These are phyloP conservation scores for Phymastichus coffea DNA, from an alignment of 1,140 invertebrate species.

Conservation along the genomic window DNA sequence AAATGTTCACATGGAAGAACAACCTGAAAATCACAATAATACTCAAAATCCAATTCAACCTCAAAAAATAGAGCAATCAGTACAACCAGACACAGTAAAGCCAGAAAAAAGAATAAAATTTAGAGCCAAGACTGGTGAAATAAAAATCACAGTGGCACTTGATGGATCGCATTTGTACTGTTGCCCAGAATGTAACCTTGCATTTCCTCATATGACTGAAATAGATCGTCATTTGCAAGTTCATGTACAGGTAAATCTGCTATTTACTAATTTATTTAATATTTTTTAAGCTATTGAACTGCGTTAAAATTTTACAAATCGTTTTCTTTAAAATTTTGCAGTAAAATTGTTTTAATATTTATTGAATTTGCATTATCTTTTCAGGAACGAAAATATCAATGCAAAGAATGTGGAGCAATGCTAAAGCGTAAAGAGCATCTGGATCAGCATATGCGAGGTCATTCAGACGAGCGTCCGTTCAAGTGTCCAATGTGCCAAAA, in stretches of 20 bases:
- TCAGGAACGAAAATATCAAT: constrained; percentile 54
- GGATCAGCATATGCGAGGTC: constrained; percentile 68
- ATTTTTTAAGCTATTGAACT: background rate
- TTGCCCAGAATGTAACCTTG: constrained; percentile 56
- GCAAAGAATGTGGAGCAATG: constrained; percentile 55
- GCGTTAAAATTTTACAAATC: too few species aligned
- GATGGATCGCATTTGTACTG: constrained; percentile 54
- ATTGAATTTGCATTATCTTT: constrained; percentile 22
- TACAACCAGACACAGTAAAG: constrained; percentile 49
- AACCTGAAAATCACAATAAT: constrained; percentile 39
- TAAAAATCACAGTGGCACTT: constrained; percentile 49
- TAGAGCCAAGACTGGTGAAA: constrained; percentile 54
- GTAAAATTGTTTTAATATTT: background rate
- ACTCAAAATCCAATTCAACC: constrained; percentile 23
- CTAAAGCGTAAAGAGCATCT: constrained; percentile 57
- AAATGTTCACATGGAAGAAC: constrained; percentile 47
- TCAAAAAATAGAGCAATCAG: constrained; percentile 45
- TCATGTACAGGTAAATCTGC: constrained; percentile 47
- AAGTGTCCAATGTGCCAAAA: constrained; percentile 60
- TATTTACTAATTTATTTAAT: background rate
- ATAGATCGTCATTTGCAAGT: constrained; percentile 54
- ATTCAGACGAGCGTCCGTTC: constrained; percentile 73
- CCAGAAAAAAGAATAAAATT: constrained; percentile 54
- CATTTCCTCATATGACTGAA: constrained; percentile 47
- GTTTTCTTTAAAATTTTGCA: background rate